Base-by-base conservation (phyloP, 2,888 invertebrate species). In the Automeris io region DNA sequence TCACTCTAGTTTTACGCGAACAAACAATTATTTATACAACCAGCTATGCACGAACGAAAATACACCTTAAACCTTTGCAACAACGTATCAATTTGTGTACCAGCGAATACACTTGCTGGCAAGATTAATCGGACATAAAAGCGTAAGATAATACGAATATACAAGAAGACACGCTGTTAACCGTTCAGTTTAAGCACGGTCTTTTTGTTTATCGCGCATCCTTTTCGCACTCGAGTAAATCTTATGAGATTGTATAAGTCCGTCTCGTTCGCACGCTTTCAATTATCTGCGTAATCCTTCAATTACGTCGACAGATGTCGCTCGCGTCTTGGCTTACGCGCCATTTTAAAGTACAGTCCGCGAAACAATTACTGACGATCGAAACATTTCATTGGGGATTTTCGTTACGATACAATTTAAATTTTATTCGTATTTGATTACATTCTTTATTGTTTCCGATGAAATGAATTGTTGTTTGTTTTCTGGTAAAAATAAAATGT, bases 211-310 rank as follows among this genome's bases (percentile, higher is more conserved):
- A 57, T 47, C 47, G 47, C 50, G 56, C 52, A 52, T 81, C 75
- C 70, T 81, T 51, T 53, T 81, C 68, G 41, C 62, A 43, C 76
- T 47, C 52, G 42, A 49, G 45, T 43, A 46, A 35, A 39, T 41
- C 39, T 41, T 41, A 57, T 67, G 50, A 47, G 48, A 39, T 41
- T 39, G 42, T 41, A 57, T 67, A 50, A 47, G 48, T 53, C 54
- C 50, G 50, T 77, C 72, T 64, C 76, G 35, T 61, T 78, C 68
- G 59, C 70, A 69, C 82, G 66, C 77, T 88, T 90, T 90, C 90
- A 90, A 90, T 90, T 90, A 90, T 89, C 89, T 89, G 76, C 80
- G 87, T 90, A 90, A 90, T 90, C 90, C 89, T 80, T 88, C 89
- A 89, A 89, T 89, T 89, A 89, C 88, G 88, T 69, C 83, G 86